Evolutionary conservation across 2,797 vertebrate species (phyloP).

Genomic region (Okamejei kenojei): DNA sequence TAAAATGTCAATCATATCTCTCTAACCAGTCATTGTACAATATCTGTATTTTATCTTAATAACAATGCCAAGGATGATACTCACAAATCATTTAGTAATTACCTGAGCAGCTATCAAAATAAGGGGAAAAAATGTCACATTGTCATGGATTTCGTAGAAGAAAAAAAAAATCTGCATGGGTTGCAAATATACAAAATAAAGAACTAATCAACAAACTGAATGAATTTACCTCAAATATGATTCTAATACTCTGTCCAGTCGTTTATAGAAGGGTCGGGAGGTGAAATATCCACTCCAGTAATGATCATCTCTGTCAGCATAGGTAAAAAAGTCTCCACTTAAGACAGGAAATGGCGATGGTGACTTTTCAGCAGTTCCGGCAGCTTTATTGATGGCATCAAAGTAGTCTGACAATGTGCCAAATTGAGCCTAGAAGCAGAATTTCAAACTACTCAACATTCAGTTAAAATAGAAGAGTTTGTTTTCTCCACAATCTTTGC

Average conservation of each 20-base stretch:
- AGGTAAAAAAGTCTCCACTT: slow-evolving; percentile 89
- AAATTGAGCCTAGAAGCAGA: slow-evolving; percentile 71
- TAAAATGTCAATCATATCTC: background rate
- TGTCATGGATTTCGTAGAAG: background rate
- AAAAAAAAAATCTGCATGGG: background rate
- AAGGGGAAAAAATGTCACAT: background rate
- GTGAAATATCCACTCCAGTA: slow-evolving; percentile 95
- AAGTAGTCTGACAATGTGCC: slow-evolving; percentile 88
- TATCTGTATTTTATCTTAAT: background rate
- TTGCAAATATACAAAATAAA: background rate
- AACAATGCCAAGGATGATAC: background rate
- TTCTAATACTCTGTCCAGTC: slow-evolving; percentile 74
- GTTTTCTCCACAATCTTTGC: background rate
- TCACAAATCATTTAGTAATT: background rate
- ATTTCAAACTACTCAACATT: slow-evolving; percentile 36
- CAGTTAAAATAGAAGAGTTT: background rate
- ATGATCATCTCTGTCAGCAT: slow-evolving; percentile 86
- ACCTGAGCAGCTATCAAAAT: background rate
- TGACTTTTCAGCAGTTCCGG: slow-evolving; percentile 41
- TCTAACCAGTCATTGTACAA: background rate
- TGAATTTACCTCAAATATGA: slow-evolving; percentile 65
- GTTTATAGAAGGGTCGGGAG: slow-evolving; percentile 85
- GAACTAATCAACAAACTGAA: background rate
- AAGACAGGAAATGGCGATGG: slow-evolving; percentile 62
- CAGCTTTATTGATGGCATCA: slow-evolving; percentile 61